Evolutionary conservation across 2,888 invertebrate genomes (phyloP).

Genomic region (Plutella xylostella): DNA sequence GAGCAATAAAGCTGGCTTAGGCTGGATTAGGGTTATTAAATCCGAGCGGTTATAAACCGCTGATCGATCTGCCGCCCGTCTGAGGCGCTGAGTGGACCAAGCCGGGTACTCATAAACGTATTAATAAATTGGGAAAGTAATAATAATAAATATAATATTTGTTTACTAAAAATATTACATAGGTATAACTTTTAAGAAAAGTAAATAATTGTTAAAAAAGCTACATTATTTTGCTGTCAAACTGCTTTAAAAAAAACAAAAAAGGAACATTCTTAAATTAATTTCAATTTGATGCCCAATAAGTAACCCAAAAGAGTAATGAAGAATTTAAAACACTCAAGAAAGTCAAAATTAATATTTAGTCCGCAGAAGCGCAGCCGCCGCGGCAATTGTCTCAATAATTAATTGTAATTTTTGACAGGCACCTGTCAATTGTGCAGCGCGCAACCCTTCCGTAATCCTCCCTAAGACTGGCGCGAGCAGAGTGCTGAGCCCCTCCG

Average conservation of each 20-base stretch:
- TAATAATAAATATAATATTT: too few species aligned
- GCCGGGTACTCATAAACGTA: too few species aligned
- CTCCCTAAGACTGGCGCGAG: conserved; percentile 61
- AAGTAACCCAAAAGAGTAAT: too few species aligned
- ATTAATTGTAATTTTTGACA: conserved; percentile 70
- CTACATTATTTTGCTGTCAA: too few species aligned
- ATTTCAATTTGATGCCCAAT: too few species aligned
- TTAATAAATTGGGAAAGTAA: too few species aligned
- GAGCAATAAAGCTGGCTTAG: conserved; percentile 49
- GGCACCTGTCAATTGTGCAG: conserved; percentile 68
- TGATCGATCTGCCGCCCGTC: conserved; percentile 55
- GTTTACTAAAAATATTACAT: too few species aligned
- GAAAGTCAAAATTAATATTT: conserved; percentile 1
- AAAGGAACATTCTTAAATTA: too few species aligned
- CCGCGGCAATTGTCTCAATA: conserved; percentile 55
- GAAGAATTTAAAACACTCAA: too few species aligned
- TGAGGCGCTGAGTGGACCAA: conserved; percentile 31
- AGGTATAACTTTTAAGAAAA: too few species aligned
- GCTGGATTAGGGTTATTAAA: conserved; percentile 62
- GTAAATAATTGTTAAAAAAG: too few species aligned
- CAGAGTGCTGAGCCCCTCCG: conserved; percentile 61
- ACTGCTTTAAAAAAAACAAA: too few species aligned
- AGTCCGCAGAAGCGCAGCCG: conserved; percentile 21
- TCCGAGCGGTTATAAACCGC: conserved; percentile 48
- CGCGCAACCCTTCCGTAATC: conserved; percentile 65